phyloP scores from a whole-genome alignment of 2,888 invertebrate genomes.

The Perithous albicinctus region DNA sequence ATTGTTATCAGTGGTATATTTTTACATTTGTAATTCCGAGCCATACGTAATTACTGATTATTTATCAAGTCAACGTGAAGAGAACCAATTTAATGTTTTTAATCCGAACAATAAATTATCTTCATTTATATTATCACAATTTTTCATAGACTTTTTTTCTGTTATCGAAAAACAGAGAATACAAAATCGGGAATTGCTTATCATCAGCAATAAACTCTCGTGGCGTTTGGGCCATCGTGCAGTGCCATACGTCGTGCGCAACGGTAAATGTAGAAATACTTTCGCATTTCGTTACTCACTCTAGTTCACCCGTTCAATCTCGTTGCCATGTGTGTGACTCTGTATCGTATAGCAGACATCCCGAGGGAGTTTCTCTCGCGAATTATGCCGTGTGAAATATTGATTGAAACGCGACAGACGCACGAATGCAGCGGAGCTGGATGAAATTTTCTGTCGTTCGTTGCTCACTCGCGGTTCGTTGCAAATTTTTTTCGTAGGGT shows the following conservation, averaged over 20 bases:
- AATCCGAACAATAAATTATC: not conserved
- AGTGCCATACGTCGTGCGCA: conserved; percentile 34
- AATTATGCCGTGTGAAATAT: conserved; percentile 65
- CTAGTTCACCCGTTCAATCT: conserved; percentile 13
- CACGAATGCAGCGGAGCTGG: conserved; percentile 40
- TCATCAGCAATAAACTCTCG: conserved; percentile 23
- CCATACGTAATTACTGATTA: not conserved
- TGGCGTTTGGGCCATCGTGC: conserved; percentile 12
- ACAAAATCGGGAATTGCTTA: conserved; percentile 25
- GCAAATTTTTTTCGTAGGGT: conserved; percentile 38
- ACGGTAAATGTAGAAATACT: conserved; percentile 33
- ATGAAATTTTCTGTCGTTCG: conserved; percentile 59
- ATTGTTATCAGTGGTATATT: not conserved
- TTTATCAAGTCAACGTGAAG: not conserved
- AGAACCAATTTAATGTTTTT: not conserved
- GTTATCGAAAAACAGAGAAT: not conserved
- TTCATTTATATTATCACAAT: not conserved
- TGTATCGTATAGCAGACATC: conserved; percentile 41
- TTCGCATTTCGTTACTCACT: conserved; percentile 45
- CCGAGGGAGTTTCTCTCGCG: conserved; percentile 56
- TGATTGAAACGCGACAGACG: conserved; percentile 60
- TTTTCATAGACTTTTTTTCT: not conserved
- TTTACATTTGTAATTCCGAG: not conserved
- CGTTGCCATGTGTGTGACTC: not conserved
- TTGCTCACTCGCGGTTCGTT: conserved; percentile 22